These are phyloP conservation scores for Callopanchax toddi DNA, from an alignment of 2,113 vertebrate genomes.

Conservation along the genomic window DNA sequence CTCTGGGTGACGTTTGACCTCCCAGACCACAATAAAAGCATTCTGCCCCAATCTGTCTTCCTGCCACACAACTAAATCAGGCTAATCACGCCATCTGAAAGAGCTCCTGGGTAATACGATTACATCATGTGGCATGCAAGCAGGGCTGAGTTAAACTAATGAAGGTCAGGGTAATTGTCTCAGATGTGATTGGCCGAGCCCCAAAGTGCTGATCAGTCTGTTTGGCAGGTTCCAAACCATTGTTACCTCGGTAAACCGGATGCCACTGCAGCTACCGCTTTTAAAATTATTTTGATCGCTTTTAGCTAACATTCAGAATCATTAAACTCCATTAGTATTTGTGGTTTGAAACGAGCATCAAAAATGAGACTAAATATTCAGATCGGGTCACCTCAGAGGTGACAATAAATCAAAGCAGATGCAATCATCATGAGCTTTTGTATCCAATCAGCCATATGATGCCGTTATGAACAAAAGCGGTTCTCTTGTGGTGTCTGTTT, in stretches of 20 bases:
- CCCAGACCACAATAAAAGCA: conserved; percentile 45
- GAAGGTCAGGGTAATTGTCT: conserved; percentile 49
- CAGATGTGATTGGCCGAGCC: conserved; percentile 13
- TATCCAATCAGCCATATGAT: neutral
- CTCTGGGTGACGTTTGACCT: conserved; percentile 15
- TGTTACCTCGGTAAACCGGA: conserved; percentile 7
- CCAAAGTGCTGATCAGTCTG: conserved; percentile 16
- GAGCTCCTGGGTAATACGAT: conserved; percentile 41
- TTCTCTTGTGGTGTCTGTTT: neutral
- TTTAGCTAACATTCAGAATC: neutral
- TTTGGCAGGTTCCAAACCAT: conserved; percentile 19
- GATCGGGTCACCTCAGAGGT: neutral
- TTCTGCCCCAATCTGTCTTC: conserved; percentile 48
- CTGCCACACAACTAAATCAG: conserved; percentile 43
- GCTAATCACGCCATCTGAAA: conserved; percentile 43
- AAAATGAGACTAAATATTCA: too few species aligned
- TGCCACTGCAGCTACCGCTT: neutral
- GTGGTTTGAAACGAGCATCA: too few species aligned
- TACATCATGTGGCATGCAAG: conserved; percentile 46
- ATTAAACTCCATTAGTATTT: too few species aligned
- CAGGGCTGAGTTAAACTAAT: conserved; percentile 39
- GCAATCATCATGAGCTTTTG: neutral
- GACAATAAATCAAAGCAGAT: neutral
- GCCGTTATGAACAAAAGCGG: too few species aligned
- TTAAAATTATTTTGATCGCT: neutral